Base-by-base conservation (phyloP, 2,888 invertebrate species). In the Zhuqinia jingwanae region DNA sequence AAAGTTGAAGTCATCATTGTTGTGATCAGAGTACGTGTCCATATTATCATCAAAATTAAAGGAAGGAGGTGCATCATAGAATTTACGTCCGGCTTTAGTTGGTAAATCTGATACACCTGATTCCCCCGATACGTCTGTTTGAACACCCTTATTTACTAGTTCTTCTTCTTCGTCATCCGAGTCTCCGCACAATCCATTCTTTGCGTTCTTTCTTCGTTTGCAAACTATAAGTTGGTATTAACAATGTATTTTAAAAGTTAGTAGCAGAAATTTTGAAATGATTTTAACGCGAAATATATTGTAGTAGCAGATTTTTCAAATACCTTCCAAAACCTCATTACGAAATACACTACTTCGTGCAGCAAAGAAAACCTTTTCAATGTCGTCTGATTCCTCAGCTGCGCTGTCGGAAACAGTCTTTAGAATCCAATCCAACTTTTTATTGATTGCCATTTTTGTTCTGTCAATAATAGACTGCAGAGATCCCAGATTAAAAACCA, bases 1-100 rank as follows among this genome's bases (percentile, higher is more conserved):
- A 25, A 70, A 77, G 81, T 27, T 82, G 58, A 87, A 76, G 42
- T 87, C 86, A 76, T 87, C 86, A 68, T 86, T 86, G 36, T 86
- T 81, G 27, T 87, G 86, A 70, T 87, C 86, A 13, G 86, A 87
- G 25, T 87, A 87, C 0, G 86, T 87, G 25, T 87, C 86, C 86
- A 87, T 87, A n/a, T 65, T 79, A 42, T 81, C 81, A 25, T 87
- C 81, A 58, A 81, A 81, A 36, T 36, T 36, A 8, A 36, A 87
- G 6, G 80, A 75, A 22, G 83, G 76, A 22, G 83, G 76, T 3
- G 36, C 60, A 8, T 79, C 80, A 50, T 76, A 87, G 50, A 60
- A 87, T 20, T 87, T 87, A 0, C 76, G 58, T 11, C 86, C 86
- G 17, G 86, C 86, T 42, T 87, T 87, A 5, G 86, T 87, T 11